phyloP scores from a whole-genome alignment of 2,113 vertebrate species.

The Coregonus clupeaformis region DNA sequence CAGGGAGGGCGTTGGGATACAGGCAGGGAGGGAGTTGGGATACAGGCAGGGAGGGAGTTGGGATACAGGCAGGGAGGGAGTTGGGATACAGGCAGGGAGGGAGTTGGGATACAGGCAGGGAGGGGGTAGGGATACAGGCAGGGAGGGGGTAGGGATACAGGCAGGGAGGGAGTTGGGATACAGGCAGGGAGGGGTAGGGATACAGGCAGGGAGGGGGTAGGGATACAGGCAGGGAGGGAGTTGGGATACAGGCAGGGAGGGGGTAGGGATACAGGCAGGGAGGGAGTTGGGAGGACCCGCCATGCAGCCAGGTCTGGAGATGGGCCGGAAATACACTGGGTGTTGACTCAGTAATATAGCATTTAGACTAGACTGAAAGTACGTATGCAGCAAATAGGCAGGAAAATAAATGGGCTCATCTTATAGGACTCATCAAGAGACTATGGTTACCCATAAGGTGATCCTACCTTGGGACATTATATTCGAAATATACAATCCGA shows the following conservation, averaged over 20 bases:
- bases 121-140: not conserved
- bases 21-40: no score
- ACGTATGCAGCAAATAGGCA: not conserved
- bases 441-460: no score
- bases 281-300: conserved; percentile 12
- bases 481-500: no score
- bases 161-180: no score
- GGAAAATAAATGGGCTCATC: not conserved
- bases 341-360: not conserved
- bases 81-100: conserved; percentile 10
- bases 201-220: not conserved
- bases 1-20: no score
- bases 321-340: conserved; percentile 24
- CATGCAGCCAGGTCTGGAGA: no score
- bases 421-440: no score
- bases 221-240: conserved; percentile 12
- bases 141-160: not conserved
- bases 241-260: no score
- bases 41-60: no score
- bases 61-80: conserved; percentile 12
- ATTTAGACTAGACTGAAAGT: not conserved
- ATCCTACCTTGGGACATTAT: no score
- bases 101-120: conserved; percentile 10
- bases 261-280: conserved; percentile 19
- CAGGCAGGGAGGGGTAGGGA: no score